phyloP scores from a whole-genome alignment of 2,888 invertebrate genomes.

The Neelides folsomi region DNA sequence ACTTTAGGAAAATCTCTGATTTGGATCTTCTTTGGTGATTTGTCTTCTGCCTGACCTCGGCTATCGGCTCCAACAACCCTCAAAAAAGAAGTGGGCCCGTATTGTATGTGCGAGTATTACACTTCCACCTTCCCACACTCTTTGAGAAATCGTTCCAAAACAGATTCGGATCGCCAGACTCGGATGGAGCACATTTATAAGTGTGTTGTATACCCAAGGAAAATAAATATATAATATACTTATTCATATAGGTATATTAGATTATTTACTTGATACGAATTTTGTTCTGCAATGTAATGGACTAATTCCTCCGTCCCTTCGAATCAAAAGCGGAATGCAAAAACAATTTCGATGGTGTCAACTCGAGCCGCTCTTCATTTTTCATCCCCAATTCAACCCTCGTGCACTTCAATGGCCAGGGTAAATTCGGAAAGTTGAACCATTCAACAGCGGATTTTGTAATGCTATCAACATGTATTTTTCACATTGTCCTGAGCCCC shows the following conservation, averaged over 20 bases:
- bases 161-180: no score
- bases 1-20: conserved; percentile 18
- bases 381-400: conserved; percentile 25
- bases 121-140: neutral
- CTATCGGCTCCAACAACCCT: neutral
- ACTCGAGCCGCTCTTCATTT: conserved; percentile 32
- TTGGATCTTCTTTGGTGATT: conserved; percentile 11
- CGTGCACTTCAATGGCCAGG: conserved; percentile 6
- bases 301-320: conserved; percentile 18
- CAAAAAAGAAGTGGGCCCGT: neutral
- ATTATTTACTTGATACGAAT: no score
- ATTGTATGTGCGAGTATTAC: neutral
- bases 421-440: conserved; percentile 16
- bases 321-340: conserved; percentile 34
- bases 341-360: conserved; percentile 34
- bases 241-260: no score
- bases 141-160: no score
- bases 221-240: no score
- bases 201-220: no score
- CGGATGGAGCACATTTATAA: no score
- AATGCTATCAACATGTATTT: no score
- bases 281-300: no score
- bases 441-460: conserved; percentile 2
- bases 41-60: conserved; percentile 1
- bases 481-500: no score